A percentile compares a stretch with the other conserved stretches of the same genome.
These are phyloP conservation scores for Gila robusta DNA, from an alignment of 2,797 vertebrate genomes.

Conservation along the genomic window DNA sequence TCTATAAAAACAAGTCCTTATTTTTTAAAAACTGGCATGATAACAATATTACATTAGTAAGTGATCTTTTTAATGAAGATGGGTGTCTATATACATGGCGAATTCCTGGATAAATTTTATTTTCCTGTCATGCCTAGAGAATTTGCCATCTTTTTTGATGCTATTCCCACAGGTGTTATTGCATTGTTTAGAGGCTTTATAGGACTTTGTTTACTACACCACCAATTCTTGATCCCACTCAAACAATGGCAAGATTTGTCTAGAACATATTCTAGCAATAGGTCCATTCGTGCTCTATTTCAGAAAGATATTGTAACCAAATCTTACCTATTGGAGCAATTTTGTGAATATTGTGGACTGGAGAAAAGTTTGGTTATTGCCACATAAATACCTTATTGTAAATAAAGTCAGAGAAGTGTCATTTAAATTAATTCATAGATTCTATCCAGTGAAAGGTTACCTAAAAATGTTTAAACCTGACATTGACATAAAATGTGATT, in stretches of 20 bases:
- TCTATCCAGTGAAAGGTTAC: not conserved
- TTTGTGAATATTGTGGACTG: not conserved
- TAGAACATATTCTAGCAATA: not conserved
- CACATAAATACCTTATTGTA: not conserved
- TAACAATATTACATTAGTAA: no score
- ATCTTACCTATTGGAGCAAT: not conserved
- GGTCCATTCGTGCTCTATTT: not conserved
- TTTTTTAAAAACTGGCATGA: no score
- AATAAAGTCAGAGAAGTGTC: not conserved
- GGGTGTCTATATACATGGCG: no score
- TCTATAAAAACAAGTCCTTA: no score
- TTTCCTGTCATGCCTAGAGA: not conserved
- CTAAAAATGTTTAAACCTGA: no score
- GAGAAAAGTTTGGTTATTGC: not conserved
- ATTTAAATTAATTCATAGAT: not conserved
- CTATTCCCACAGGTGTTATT: no score
- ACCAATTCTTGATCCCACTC: not conserved
- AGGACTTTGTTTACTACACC: not conserved
- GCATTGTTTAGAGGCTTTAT: not conserved
- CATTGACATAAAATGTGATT: no score
- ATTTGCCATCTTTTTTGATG: not conserved
- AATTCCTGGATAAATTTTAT: no score
- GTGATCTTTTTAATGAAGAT: no score
- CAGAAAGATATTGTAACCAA: not conserved
- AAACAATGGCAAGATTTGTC: not conserved